Conservation (phyloP, 2,113 vertebrate genomes). For the Thunnus maccoyii region DNA sequence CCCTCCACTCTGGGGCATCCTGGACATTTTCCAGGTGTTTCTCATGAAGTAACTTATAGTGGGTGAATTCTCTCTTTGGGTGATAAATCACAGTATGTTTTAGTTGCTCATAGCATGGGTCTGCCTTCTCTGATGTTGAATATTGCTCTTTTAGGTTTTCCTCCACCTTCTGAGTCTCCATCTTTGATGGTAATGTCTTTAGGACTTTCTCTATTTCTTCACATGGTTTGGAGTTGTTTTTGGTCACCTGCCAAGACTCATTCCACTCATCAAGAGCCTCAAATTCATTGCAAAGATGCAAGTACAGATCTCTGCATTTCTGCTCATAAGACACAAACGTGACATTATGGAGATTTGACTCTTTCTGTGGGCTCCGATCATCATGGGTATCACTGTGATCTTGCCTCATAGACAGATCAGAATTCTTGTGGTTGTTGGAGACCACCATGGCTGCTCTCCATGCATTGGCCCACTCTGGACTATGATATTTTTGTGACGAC, state of each 20-base stretch:
- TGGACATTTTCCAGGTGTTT: slow-evolving; percentile 1
- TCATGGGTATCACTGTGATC: not conserved
- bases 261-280: slow-evolving; percentile 58
- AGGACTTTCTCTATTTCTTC: slow-evolving; percentile 58
- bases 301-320: slow-evolving; percentile 29
- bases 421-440: slow-evolving; percentile 23
- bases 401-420: not conserved
- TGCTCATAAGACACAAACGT: slow-evolving; percentile 15
- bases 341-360: not conserved
- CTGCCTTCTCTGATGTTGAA: slow-evolving; percentile 21
- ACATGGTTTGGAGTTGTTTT: slow-evolving; percentile 64
- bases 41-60: slow-evolving; percentile 26
- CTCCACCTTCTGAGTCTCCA: slow-evolving; percentile 3
- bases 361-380: not conserved
- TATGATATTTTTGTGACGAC: not conserved
- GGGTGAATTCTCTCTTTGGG: slow-evolving; percentile 11
- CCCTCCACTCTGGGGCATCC: slow-evolving; percentile 59
- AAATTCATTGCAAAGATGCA: slow-evolving; percentile 30
- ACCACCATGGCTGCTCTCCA: slow-evolving; percentile 53
- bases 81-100: slow-evolving; percentile 48
- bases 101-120: slow-evolving; percentile 14
- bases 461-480: slow-evolving; percentile 55
- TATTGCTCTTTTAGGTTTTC: not conserved
- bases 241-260: slow-evolving; percentile 70
- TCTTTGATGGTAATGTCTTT: not conserved